Conservation (phyloP, 2,888 invertebrate species). For the Ochropacha duplaris region DNA sequence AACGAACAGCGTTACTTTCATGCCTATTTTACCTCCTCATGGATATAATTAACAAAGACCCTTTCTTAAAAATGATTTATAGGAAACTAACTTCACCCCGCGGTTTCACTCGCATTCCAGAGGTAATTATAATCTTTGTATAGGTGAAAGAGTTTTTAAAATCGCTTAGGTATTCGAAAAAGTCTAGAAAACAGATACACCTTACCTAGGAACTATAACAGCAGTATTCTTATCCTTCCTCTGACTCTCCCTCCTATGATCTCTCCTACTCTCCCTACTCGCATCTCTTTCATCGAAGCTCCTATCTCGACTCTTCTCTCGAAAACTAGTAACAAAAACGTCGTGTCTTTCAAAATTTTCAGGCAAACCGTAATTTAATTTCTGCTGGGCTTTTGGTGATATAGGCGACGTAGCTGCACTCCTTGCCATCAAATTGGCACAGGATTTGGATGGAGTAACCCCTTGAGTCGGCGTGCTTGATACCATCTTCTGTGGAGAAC, state of each 20-base stretch:
- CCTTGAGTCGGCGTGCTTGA: slow-evolving; percentile 72
- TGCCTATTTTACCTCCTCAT: no score
- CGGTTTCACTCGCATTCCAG: no score
- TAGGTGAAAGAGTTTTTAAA: no score
- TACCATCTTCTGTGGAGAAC: slow-evolving; percentile 56
- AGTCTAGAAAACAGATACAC: background rate
- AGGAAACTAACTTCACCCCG: no score
- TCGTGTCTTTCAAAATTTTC: slow-evolving; percentile 62
- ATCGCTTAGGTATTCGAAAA: background rate
- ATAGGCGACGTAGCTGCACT: slow-evolving; percentile 61
- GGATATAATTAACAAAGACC: no score
- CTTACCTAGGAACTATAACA: slow-evolving; percentile 76
- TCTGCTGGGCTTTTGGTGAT: slow-evolving; percentile 82
- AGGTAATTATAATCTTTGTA: no score
- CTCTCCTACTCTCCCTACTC: slow-evolving; percentile 62
- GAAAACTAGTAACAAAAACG: slow-evolving; percentile 70
- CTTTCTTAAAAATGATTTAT: no score
- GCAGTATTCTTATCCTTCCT: slow-evolving; percentile 72
- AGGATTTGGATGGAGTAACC: slow-evolving; percentile 76
- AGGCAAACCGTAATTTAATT: slow-evolving; percentile 76
- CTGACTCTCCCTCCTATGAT: slow-evolving; percentile 49
- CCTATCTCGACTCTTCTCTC: slow-evolving; percentile 63
- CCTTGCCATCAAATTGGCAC: slow-evolving; percentile 65
- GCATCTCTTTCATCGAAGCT: slow-evolving; percentile 58
- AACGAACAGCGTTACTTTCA: no score